These are phyloP conservation scores for Siphamia tubifer DNA, from an alignment of 2,113 vertebrate species.

Conservation along the genomic window DNA sequence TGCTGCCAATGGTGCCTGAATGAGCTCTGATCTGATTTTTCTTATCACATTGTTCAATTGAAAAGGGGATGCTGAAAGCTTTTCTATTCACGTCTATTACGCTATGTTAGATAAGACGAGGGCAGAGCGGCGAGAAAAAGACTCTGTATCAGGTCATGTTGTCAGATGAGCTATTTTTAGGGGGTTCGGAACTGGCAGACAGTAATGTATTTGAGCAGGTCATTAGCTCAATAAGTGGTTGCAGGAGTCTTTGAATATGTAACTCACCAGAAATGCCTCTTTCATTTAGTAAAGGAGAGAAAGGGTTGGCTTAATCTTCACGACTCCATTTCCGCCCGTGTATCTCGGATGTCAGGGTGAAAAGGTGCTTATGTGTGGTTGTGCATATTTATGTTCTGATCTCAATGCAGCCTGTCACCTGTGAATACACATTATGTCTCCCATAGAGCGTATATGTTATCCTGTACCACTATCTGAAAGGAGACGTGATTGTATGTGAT, in stretches of 20 bases:
- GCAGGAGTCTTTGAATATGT: constrained; percentile 66
- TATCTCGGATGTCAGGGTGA: constrained; percentile 24
- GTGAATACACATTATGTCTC: constrained; percentile 26
- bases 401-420: constrained; percentile 38
- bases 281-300: constrained; percentile 33
- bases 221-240: constrained; percentile 73
- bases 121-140: constrained; percentile 41
- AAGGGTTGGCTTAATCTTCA: constrained; percentile 24
- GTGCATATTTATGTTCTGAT: constrained; percentile 38
- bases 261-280: constrained; percentile 62
- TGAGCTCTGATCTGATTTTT: constrained; percentile 73
- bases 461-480: constrained; percentile 7
- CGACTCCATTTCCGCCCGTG: constrained; percentile 3
- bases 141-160: constrained; percentile 62
- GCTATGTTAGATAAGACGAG: constrained; percentile 58
- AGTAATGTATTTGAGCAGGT: constrained; percentile 69
- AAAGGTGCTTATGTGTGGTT: constrained; percentile 7
- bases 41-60: constrained; percentile 74
- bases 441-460: constrained; percentile 18
- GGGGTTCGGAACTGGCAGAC: constrained; percentile 53
- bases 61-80: constrained; percentile 73
- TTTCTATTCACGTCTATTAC: constrained; percentile 70
- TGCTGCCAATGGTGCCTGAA: constrained; percentile 67
- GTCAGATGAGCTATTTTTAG: constrained; percentile 70
- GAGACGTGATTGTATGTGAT: constrained; percentile 16